These are phyloP conservation scores for Atrichornis clamosus DNA, from an alignment of 2,113 vertebrate species.

Conservation along the genomic window DNA sequence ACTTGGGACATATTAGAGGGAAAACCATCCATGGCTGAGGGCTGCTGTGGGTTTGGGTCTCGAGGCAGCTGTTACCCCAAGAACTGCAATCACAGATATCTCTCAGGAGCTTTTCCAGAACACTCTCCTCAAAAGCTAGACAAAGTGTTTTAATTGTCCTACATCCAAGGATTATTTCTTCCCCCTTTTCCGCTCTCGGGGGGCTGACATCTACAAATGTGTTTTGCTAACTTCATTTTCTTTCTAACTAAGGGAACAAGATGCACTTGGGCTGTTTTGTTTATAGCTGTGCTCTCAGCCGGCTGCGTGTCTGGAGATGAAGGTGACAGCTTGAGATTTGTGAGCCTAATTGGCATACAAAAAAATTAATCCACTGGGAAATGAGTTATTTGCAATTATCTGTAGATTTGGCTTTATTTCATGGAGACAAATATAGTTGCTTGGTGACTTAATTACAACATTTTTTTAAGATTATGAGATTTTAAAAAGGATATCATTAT, in stretches of 20 bases:
- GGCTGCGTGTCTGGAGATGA: slow-evolving; percentile 42
- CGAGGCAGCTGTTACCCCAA: neutral
- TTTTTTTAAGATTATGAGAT: slow-evolving; percentile 56
- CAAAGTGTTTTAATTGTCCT: neutral
- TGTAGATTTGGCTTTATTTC: slow-evolving; percentile 67
- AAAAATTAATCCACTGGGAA: slow-evolving; percentile 38
- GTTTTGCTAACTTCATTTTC: slow-evolving; percentile 51
- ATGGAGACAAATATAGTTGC: slow-evolving; percentile 58
- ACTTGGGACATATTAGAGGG: rapidly evolving
- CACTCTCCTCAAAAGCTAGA: neutral
- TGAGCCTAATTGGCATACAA: slow-evolving; percentile 60
- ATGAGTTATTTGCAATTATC: slow-evolving; percentile 63
- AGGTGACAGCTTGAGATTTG: slow-evolving; percentile 68
- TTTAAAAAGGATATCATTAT: slow-evolving; percentile 54
- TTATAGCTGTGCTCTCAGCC: slow-evolving; percentile 14
- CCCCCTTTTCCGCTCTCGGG: neutral
- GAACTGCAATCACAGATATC: neutral
- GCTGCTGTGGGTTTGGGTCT: neutral
- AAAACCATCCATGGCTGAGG: neutral
- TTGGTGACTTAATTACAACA: slow-evolving; percentile 60
- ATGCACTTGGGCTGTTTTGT: slow-evolving; percentile 30
- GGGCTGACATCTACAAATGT: slow-evolving; percentile 10
- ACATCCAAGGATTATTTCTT: neutral
- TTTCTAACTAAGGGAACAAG: neutral
- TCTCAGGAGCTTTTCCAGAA: neutral